Evolutionary conservation across 2,113 vertebrate species (phyloP).

Genomic region (Rhizomys pruinosus): DNA sequence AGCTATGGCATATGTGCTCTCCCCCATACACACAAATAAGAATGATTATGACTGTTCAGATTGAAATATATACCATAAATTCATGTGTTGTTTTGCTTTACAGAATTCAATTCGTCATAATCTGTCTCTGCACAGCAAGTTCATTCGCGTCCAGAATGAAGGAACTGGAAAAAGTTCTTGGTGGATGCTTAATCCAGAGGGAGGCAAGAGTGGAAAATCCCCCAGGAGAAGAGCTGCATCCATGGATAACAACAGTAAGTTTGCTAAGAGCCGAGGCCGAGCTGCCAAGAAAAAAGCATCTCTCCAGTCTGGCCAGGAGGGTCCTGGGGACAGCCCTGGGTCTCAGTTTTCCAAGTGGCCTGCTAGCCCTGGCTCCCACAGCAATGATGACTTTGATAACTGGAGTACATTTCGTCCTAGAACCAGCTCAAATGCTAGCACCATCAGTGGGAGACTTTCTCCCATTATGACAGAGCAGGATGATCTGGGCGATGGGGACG

Average conservation of each 20-base stretch:
- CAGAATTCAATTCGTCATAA: constrained; percentile 99
- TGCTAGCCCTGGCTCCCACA: constrained; percentile 97
- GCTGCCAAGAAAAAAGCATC: constrained; percentile 99
- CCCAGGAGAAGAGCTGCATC: constrained; percentile 95
- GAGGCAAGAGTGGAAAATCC: constrained; percentile 97
- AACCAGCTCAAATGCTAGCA: constrained; percentile 97
- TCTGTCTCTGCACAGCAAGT: constrained; percentile 97
- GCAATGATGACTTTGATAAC: constrained; percentile 96
- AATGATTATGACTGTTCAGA: not conserved
- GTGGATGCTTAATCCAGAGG: constrained; percentile 99
- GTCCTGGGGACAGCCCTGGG: constrained; percentile 93
- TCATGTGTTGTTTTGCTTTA: constrained; percentile 72
- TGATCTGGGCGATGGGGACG: constrained; percentile 93
- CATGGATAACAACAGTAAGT: constrained; percentile 99
- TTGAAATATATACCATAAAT: not conserved
- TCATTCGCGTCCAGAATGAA: constrained; percentile 97
- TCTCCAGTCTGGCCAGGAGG: constrained; percentile 94
- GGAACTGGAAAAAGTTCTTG: constrained; percentile 99
- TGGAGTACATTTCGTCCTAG: constrained; percentile 97
- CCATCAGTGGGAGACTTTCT: constrained; percentile 95
- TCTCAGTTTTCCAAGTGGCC: constrained; percentile 98
- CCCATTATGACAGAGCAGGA: constrained; percentile 97
- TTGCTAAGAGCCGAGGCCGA: constrained; percentile 96
- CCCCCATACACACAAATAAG: not conserved
- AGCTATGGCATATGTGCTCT: not conserved